Base-by-base conservation (phyloP, 2,888 invertebrate genomes). In the Athalia circularis region DNA sequence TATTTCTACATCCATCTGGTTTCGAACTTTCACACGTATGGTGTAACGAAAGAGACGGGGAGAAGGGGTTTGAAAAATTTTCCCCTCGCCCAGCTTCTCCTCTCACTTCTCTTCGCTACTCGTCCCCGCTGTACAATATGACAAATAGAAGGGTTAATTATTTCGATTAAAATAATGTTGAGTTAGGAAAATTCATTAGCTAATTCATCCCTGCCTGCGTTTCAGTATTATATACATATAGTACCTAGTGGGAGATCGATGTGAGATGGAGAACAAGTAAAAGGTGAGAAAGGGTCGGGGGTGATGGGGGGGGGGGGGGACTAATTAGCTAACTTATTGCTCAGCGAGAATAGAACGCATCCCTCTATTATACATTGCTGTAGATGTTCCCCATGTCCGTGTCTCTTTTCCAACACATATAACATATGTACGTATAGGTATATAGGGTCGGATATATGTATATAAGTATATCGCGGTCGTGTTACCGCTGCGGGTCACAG, bases 261-360 rank as follows among this genome's bases (percentile, higher is more conserved):
- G 29, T 29, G 29, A 29, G 29, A 29, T 29, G 29, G 29, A 29
- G 29, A 29, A 29, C 29, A 29, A 29, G 29, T 29, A 29, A 29
- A 29, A 29, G 29, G 29, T 29, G 29, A 29, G 29, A 29, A 29
- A n/a, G 61, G 7, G 7, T 61, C 1, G n/a, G 9, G 6, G n/a
- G n/a, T 0, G 0, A 29, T 0, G 0, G 2, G 29, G 29, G 13
- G 3, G 61, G 61, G 15, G n/a, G 64, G 64, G 7, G 43, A 65
- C 45, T 47, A 65, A 65, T 65, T 65, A 65, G 3, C 29, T 7
- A 62, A 62, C 62, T 29, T 62, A 62, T 62, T 29, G 1, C 29
- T 15, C 13, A 15, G 4, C 62, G 8, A 3, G 43, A 15, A 29
- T 11, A 11, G 29, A 29, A 29, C 29, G 29, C 29, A 29, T 29